Percentiles rank a stretch among this genome's conserved stretches.
These are phyloP conservation scores for Parazoanthus swiftii DNA, from an alignment of 92 coral and sea anemone genomes.

Conservation along the genomic window DNA sequence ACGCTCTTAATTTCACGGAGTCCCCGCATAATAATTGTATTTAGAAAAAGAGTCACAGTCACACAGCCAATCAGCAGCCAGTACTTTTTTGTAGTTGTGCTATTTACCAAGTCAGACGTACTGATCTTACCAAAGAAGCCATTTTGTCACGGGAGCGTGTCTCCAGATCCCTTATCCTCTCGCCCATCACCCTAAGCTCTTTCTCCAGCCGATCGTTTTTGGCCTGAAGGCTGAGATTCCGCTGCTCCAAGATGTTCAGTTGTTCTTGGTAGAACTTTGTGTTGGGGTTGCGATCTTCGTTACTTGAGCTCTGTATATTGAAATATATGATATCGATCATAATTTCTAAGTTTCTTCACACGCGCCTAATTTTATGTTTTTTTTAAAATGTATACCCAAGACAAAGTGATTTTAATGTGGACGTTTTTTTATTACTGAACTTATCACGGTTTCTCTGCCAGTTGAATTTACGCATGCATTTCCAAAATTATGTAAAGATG, in stretches of 20 bases:
- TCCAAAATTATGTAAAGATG: too few species aligned
- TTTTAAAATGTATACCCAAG: not conserved
- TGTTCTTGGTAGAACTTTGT: constrained; percentile 75
- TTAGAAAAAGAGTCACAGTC: too few species aligned
- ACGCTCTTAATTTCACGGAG: too few species aligned
- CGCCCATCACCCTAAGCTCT: constrained; percentile 69
- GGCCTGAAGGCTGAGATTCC: constrained; percentile 74
- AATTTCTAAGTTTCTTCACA: not conserved
- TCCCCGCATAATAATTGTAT: too few species aligned
- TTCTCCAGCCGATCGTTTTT: constrained; percentile 84
- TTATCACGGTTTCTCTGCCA: not conserved
- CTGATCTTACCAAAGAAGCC: constrained; percentile 20
- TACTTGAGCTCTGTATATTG: not conserved
- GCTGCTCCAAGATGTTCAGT: constrained; percentile 72
- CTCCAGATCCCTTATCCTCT: constrained; percentile 69
- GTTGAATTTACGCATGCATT: not conserved
- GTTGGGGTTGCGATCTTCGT: constrained; percentile 43
- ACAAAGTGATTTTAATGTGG: not conserved
- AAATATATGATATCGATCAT: not conserved
- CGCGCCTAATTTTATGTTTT: not conserved
- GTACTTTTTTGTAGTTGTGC: too few species aligned
- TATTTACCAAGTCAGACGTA: too few species aligned
- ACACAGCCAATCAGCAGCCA: too few species aligned
- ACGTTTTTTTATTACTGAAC: not conserved
- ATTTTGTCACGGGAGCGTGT: constrained; percentile 48